Percentiles rank a stretch among this genome's conserved stretches.
Conservation (phyloP, 2,888 invertebrate genomes). For the Tolmerus cingulatus region DNA sequence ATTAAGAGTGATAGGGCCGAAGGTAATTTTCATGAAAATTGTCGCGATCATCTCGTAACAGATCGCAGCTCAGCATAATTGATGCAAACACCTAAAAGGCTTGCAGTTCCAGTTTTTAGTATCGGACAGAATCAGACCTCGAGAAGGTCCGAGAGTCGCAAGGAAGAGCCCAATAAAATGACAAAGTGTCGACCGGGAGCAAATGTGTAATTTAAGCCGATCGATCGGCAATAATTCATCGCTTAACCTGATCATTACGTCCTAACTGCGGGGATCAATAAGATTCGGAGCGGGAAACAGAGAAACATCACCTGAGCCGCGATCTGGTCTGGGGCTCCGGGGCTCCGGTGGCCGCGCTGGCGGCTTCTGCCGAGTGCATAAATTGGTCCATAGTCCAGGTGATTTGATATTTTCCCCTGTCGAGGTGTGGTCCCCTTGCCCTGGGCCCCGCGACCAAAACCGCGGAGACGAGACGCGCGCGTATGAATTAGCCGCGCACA, state of each 20-base stretch:
- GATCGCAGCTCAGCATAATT: not conserved
- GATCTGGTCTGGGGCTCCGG: too few relatives aligned
- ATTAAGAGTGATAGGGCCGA: not conserved
- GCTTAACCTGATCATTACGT: constrained; percentile 39
- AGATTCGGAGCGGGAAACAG: constrained; percentile 1
- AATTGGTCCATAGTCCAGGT: not conserved
- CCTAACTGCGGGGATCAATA: constrained; percentile 34
- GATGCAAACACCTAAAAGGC: not conserved
- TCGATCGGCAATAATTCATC: constrained; percentile 40
- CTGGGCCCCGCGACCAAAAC: not conserved
- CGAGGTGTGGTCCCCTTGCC: not conserved
- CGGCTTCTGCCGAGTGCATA: not conserved
- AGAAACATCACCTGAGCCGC: not conserved
- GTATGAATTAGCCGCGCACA: not conserved
- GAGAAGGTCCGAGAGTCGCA: not conserved
- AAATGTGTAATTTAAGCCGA: constrained; percentile 38
- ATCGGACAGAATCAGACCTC: not conserved
- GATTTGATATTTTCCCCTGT: not conserved
- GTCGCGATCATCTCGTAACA: not conserved
- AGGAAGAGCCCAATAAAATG: constrained; percentile 24
- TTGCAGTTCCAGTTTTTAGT: not conserved
- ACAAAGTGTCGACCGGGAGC: constrained; percentile 24
- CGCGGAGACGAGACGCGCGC: not conserved
- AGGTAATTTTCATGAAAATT: not conserved
- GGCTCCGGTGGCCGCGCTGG: not conserved